These are phyloP conservation scores for Thaumatotibia leucotreta DNA, from an alignment of 1,140 invertebrate genomes.

Conservation along the genomic window DNA sequence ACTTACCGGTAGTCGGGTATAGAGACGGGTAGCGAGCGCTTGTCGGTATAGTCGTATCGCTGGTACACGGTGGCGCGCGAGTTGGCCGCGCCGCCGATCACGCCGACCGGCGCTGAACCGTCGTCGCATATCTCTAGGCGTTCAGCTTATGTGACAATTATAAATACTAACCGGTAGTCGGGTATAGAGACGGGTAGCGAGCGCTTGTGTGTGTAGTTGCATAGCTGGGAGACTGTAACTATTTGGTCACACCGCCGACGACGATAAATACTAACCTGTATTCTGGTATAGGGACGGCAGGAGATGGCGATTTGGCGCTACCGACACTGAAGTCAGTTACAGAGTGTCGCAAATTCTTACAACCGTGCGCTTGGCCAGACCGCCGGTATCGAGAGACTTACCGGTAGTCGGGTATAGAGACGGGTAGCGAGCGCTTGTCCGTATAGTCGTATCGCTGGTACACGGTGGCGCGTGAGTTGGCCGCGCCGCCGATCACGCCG, in stretches of 20 bases:
- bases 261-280: too few relatives aligned
- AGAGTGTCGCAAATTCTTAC: too few relatives aligned
- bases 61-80: constrained; percentile 58
- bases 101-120: constrained; percentile 90
- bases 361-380: too few relatives aligned
- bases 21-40: constrained; percentile 97
- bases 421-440: constrained; percentile 97
- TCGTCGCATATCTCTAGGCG: constrained; percentile 92
- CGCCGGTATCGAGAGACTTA: too few relatives aligned
- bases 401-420: constrained; percentile 99
- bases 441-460: constrained; percentile 88
- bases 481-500: constrained; percentile 81
- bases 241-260: too few relatives aligned
- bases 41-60: constrained; percentile 94
- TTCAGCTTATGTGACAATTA: constrained; percentile 78
- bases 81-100: constrained; percentile 75
- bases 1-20: constrained; percentile 97
- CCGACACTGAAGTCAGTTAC: too few relatives aligned
- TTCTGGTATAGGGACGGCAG: too few relatives aligned
- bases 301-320: too few relatives aligned
- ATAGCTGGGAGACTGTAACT: too few relatives aligned
- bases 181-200: too few relatives aligned
- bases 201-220: too few relatives aligned
- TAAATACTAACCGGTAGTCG: constrained; percentile 80
- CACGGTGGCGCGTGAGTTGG: constrained; percentile 56